Base-by-base conservation (phyloP, 2,888 invertebrate genomes). In the Coremacera marginata region DNA sequence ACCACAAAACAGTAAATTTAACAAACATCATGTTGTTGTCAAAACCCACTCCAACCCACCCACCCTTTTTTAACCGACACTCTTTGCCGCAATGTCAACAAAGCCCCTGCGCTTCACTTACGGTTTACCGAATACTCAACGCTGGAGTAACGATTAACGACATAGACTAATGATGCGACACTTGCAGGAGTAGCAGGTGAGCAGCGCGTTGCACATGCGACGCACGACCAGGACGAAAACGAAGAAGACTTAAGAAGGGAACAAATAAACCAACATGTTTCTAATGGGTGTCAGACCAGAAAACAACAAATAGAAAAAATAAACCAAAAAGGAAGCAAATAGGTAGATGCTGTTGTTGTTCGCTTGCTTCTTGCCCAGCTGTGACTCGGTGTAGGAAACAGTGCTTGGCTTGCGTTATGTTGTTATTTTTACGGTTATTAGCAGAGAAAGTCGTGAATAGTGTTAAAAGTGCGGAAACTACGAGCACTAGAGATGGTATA, bases 131-230 rank as follows among this genome's bases (percentile, higher is more conserved):
- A 68, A 16, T 68, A 52, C 74, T 55, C 63, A 55, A 34, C 65
- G 63, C 52, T 52, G 52, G 74, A 37, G 55, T 63, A 55, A 74
- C 65, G 74, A 65, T 74, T 67, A 74, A 77, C 70, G 80, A 82
- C 80, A 78, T 77, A 81, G 80, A 82, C 83, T 83, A 84, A 84
- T 83, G 83, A 84, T 82, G 82, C 81, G 81, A 82, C 83, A 82
- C 81, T 81, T 79, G 80, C 80, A 80, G 71, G 65, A 75, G 78
- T 60, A 79, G 70, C 82, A 81, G 81, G 82, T 82, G 81, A 79
- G 77, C 75, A 78, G 71, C 74, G 75, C 79, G 77, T 79, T 80
- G 80, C 80, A 81, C 80, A 80, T 80, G 81, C 71, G 78, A 79
- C 79, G 75, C 31, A 52, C 34, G 55, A 57, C 34, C 60, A 74